Evolutionary conservation across 1,140 invertebrate genomes (phyloP).

Genomic region (Agrypnia vestita): DNA sequence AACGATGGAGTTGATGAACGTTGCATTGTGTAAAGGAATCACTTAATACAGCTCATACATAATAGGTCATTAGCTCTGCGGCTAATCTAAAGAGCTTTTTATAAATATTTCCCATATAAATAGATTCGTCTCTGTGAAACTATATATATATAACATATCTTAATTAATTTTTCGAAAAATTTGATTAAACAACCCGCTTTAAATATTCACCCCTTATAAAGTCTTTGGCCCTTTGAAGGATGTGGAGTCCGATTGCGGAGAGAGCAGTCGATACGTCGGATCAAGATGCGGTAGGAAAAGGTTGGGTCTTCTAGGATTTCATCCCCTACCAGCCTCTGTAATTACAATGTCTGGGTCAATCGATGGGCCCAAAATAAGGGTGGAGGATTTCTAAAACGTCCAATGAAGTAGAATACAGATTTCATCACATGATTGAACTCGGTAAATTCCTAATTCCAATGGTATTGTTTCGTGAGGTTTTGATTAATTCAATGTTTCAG

Average conservation of each 20-base stretch:
- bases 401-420: slow-evolving; percentile 14
- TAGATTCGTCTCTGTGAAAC: too few species aligned
- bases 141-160: too few species aligned
- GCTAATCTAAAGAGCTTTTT: too few species aligned
- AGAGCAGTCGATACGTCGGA: slow-evolving; percentile 3
- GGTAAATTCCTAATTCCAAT: slow-evolving; percentile 3
- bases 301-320: neutral
- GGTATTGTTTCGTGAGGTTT: slow-evolving; percentile 12
- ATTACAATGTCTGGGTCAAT: slow-evolving; percentile 40
- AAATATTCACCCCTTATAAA: slow-evolving; percentile 14
- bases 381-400: neutral
- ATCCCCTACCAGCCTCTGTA: neutral
- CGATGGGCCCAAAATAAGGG: slow-evolving; percentile 3
- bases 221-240: slow-evolving; percentile 2
- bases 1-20: too few species aligned
- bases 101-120: too few species aligned
- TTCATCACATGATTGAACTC: slow-evolving; percentile 24
- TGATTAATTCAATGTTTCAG: slow-evolving; percentile 12
- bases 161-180: too few species aligned
- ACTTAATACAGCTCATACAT: too few species aligned
- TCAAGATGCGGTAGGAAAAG: slow-evolving; percentile 26
- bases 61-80: too few species aligned
- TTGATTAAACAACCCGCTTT: too few species aligned
- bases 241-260: neutral
- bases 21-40: too few species aligned